Percentiles rank a stretch among this genome's conserved stretches.
These are phyloP conservation scores for Calameuta pallipes DNA, from an alignment of 2,888 invertebrate genomes.

Conservation along the genomic window DNA sequence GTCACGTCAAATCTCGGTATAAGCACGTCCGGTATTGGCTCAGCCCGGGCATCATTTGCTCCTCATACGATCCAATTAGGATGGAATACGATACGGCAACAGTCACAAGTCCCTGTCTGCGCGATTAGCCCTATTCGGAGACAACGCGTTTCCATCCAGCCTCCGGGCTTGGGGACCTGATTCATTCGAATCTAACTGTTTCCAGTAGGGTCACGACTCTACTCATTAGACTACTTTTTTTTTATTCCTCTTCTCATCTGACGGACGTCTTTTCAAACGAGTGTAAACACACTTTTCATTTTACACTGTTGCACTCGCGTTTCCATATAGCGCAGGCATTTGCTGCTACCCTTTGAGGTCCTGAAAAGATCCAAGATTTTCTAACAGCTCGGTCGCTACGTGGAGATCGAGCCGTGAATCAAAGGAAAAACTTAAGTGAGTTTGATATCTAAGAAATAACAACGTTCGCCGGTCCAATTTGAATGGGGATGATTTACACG, in stretches of 20 bases:
- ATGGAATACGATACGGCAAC: slow-evolving; percentile 56
- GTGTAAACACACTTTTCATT: neutral
- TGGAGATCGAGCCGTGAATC: neutral
- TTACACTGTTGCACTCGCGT: neutral
- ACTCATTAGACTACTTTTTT: slow-evolving; percentile 1
- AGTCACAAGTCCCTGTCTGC: slow-evolving; percentile 45
- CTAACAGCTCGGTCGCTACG: neutral
- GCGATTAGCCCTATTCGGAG: slow-evolving; percentile 63
- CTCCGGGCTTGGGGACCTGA: slow-evolving; percentile 43
- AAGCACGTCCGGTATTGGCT: slow-evolving; percentile 61
- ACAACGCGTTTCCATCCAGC: slow-evolving; percentile 60
- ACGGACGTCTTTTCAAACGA: neutral
- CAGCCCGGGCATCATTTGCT: slow-evolving; percentile 53
- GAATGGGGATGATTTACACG: neutral
- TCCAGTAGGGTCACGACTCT: slow-evolving; percentile 42
- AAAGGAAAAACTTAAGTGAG: neutral
- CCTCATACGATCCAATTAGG: slow-evolving; percentile 61
- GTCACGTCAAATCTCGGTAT: slow-evolving; percentile 60
- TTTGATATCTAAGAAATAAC: neutral
- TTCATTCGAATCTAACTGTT: slow-evolving; percentile 40
- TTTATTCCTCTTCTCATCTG: neutral
- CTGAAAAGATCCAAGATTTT: neutral
- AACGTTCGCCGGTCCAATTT: neutral
- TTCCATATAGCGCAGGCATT: neutral
- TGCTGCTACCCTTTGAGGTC: neutral